phyloP scores from a whole-genome alignment of 2,797 vertebrate genomes.

The Trematomus bernacchii region DNA sequence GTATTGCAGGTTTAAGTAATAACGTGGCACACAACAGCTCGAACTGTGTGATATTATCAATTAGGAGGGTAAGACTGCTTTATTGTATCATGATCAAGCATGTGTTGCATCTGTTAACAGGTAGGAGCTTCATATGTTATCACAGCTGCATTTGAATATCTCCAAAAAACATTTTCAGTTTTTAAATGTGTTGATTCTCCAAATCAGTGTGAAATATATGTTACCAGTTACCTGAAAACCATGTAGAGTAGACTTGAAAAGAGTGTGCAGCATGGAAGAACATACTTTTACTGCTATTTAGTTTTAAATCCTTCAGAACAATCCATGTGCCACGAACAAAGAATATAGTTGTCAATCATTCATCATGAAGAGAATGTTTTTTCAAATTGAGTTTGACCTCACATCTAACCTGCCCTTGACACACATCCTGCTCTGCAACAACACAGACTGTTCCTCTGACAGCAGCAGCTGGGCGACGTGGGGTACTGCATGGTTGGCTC shows the following conservation, averaged over 20 bases:
- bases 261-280: not conserved
- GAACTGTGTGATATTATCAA: no score
- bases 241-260: not conserved
- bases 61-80: no score
- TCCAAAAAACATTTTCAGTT: not conserved
- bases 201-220: not conserved
- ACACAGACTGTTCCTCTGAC: conserved; percentile 38
- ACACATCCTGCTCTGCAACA: conserved; percentile 27
- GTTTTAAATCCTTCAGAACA: not conserved
- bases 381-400: conserved; percentile 22
- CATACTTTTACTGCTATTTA: not conserved
- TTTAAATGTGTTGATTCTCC: not conserved
- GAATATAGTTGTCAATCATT: not conserved
- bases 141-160: not conserved
- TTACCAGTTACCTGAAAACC: not conserved
- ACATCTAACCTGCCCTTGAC: conserved; percentile 63
- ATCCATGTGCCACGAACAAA: not conserved
- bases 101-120: not conserved
- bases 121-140: not conserved
- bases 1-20: no score
- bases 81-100: not conserved
- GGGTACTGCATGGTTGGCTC: conserved; percentile 18
- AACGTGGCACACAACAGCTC: no score
- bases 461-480: conserved; percentile 45
- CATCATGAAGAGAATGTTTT: not conserved